Conservation (phyloP, 2,113 vertebrate genomes). For the Myiozetetes cayanensis region DNA sequence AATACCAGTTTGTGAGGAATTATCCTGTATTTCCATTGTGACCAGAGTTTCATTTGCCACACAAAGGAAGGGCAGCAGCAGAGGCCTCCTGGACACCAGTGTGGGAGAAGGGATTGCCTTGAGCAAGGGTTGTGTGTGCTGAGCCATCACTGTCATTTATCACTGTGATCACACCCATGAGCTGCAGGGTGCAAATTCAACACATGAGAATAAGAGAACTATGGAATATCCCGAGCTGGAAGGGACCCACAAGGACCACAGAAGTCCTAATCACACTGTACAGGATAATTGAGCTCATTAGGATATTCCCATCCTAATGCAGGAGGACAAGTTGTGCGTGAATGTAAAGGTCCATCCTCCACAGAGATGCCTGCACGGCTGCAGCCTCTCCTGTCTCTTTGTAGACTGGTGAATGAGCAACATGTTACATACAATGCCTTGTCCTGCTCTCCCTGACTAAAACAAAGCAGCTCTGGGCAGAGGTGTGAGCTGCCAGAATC, state of each 20-base stretch:
- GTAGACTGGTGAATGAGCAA: not conserved
- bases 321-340: not conserved
- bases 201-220: not conserved
- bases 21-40: not conserved
- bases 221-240: not conserved
- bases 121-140: not conserved
- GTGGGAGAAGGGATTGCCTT: not conserved
- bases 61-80: not conserved
- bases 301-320: not conserved
- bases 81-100: rapidly evolving
- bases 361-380: not conserved
- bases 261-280: rapidly evolving
- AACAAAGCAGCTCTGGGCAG: not conserved
- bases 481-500: not conserved
- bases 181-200: not conserved
- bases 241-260: not conserved
- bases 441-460: not conserved
- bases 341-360: not conserved
- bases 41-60: rapidly evolving
- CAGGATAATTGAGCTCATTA: no score
- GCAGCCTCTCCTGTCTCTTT: not conserved
- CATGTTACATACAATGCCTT: not conserved
- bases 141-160: rapidly evolving
- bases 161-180: not conserved
- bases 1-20: rapidly evolving